These are phyloP conservation scores for Hippocampus comes DNA, from an alignment of 2,113 vertebrate genomes.

Conservation along the genomic window DNA sequence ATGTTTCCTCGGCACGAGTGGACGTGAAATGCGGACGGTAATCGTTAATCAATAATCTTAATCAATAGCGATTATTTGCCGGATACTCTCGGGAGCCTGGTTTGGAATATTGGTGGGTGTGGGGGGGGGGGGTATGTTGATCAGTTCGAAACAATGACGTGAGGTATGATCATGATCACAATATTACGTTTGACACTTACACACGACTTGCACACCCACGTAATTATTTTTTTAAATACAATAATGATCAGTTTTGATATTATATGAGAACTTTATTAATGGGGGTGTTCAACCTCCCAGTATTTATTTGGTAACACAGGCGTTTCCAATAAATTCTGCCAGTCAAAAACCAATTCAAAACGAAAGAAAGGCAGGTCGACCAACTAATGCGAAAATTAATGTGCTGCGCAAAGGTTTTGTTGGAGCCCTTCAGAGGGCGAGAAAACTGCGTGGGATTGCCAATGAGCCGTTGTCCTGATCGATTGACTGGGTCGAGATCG, in stretches of 20 bases:
- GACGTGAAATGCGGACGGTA: conserved; percentile 27
- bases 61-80: conserved; percentile 55
- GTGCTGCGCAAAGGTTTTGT: conserved; percentile 39
- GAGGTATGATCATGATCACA: not conserved
- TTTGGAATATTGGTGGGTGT: conserved; percentile 7
- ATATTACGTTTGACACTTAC: not conserved
- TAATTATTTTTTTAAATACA: not conserved
- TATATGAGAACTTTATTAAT: no score
- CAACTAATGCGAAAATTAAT: conserved; percentile 31
- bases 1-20: conserved; percentile 29
- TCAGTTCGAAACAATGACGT: conserved; percentile 1
- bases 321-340: not conserved
- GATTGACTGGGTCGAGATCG: conserved; percentile 32
- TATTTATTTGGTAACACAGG: not conserved
- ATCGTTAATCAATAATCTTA: conserved; percentile 64
- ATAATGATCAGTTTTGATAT: not conserved
- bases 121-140: not conserved
- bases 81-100: conserved; percentile 32
- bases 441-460: conserved; percentile 22
- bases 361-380: conserved; percentile 26
- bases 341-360: not conserved
- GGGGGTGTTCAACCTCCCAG: not conserved
- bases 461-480: conserved; percentile 50
- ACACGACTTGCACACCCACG: not conserved
- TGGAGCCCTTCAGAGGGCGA: conserved; percentile 28